Evolutionary conservation across 2,113 vertebrate species (phyloP), one percentile per base, ranked within the genome.

Genomic region (Oreotrochilus melanogaster): DNA sequence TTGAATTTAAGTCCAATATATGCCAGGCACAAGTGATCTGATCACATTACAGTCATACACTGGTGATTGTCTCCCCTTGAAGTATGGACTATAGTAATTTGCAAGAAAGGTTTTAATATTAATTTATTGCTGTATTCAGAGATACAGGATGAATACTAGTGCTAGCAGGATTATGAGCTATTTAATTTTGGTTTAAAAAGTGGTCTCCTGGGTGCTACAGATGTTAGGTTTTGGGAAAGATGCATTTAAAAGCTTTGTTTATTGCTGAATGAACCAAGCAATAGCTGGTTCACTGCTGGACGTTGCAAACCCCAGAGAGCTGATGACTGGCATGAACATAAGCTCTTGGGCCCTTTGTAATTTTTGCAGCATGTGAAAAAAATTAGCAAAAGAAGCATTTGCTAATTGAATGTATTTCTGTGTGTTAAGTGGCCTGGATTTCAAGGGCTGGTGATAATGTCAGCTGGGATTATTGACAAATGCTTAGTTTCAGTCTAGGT

Each of bases 41-140:
- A 53, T 58, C 56, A 12, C 43, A 15, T 8, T n/a, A 3, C 3
- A 15, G 1, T 42, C 9, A 10, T 2, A 9, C 4, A 9, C 17
- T 81, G 43, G 33, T 48, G 37, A 27, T 7, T 43, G 50, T 39
- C 42, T 61, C 62, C 24, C 13, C 23, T 53, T 13, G 58, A 69
- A 61, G 2, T 4, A 2, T 14, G 69, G 4, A 5, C 51, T 42
- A 1, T 2, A 64, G 31, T n/a, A 1, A 62, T 37, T 74, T 42
- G 11, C 22, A 31, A 62, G 28, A 42, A 45, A 50, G 13, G 21
- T 35, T 82, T 85, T 67, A 5, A 3, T 17, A 12, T 27, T 53
- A 35, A 67, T 54, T 54, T 61, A 10, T 42, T 54, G 21, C 30
- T 50, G 2, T 9, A 21, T 58, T 53, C 61, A 14, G 47, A 47